A percentile compares a stretch with the other conserved stretches of the same genome.
Conservation (phyloP, 2,888 invertebrate species). For the Sepioteuthis lessoniana region DNA sequence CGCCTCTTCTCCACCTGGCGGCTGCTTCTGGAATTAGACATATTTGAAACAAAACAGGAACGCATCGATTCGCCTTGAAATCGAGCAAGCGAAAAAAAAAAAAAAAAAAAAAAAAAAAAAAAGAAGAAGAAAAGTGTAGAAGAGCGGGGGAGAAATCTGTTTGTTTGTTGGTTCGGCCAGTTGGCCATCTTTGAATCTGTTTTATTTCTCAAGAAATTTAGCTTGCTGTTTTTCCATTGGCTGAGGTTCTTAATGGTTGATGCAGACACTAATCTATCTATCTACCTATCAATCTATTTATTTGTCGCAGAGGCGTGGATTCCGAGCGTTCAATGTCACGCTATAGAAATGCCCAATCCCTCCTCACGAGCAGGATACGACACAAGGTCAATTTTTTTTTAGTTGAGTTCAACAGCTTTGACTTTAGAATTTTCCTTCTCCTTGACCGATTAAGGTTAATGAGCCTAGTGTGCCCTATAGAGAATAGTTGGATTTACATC, state of each 20-base stretch:
- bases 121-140: neutral
- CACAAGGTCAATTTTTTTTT: no score
- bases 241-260: neutral
- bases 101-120: neutral
- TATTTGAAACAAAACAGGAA: neutral
- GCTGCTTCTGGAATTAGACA: neutral
- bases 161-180: neutral
- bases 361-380: no score
- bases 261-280: neutral
- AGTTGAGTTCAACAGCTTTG: no score
- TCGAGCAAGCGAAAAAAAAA: constrained; percentile 14
- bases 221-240: neutral
- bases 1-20: neutral
- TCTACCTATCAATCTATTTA: neutral
- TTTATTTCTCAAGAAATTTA: neutral
- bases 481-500: no score
- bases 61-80: neutral
- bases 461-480: no score
- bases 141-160: neutral
- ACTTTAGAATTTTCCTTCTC: no score
- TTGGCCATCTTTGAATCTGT: neutral
- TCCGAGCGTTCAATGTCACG: no score
- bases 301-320: neutral
- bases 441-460: no score
- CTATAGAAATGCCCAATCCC: no score